Evolutionary conservation across 2,113 vertebrate species (phyloP), one percentile per base, ranked within the genome.

Genomic region (Chaenogobius annularis): DNA sequence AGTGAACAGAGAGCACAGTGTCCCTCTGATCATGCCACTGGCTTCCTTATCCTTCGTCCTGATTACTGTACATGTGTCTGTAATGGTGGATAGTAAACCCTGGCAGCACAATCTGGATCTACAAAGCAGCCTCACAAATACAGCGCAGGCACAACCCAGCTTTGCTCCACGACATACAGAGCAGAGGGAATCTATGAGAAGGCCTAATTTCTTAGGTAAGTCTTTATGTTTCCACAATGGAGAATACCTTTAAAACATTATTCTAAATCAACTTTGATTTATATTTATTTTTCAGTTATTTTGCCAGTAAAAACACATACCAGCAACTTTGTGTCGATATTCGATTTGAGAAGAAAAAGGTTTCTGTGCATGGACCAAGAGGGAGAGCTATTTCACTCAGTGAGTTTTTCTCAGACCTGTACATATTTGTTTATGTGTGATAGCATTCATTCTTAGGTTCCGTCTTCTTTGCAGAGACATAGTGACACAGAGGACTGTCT

Each of bases 321-420:
- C 14, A 84, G 88, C 22, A 94, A 93, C 74, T 89, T 88, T 5
- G 94, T 96, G 63, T 92, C 93, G 72, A 93, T 96, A 83, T 94
- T 88, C 9, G 94, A 95, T 5, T 87, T 95, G 76, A 95, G 93
- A 83, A 95, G 90, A 13, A 91, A 91, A 15, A 73, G 69, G 0
- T 94, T 94, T 70, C 86, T 98, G 0, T 97, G 95, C 1, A 91
- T 95, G 93, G 93, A 95, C 70, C 40, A n/a, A 2, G 78, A 75
- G 17, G 94, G 95, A 83, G 82, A 90, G 19, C 84, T 94, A 48
- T 92, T 94, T 80, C 92, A 91, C 79, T 95, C 93, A 4, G 96
- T 98, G 85, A 97, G 96, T 97, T 78, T 77, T 22, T 52, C 19
- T 52, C 22, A 22, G 40, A 66, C 3, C 23, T 11, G 1, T 13